A percentile compares a stretch with the other conserved stretches of the same genome.
phyloP scores from a whole-genome alignment of 2,113 vertebrate species.

The Thunnus maccoyii region DNA sequence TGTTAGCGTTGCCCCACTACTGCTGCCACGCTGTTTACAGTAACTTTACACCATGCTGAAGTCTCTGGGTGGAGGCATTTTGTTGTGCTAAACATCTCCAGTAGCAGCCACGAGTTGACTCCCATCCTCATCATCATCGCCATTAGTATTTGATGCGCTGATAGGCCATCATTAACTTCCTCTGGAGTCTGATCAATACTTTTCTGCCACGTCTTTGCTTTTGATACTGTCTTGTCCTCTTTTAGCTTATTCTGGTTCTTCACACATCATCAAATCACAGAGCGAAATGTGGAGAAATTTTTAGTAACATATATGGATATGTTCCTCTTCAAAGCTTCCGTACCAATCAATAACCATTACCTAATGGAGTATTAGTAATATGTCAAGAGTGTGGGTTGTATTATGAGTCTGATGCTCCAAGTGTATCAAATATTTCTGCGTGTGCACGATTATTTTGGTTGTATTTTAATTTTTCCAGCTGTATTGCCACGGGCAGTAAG shows the following conservation, averaged over 20 bases:
- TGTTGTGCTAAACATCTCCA: background rate
- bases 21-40: slow-evolving; percentile 38
- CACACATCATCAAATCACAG: background rate
- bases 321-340: background rate
- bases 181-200: slow-evolving; percentile 7
- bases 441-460: background rate
- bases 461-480: slow-evolving; percentile 1
- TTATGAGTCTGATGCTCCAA: background rate
- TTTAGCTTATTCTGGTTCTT: background rate
- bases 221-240: background rate
- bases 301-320: no score
- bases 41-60: background rate
- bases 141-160: background rate
- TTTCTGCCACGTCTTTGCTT: background rate
- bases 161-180: background rate
- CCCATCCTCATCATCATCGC: background rate
- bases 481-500: background rate
- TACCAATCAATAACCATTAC: background rate
- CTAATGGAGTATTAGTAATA: background rate
- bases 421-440: background rate
- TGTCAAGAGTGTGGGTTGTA: no score
- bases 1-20: slow-evolving; percentile 31
- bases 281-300: background rate
- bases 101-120: background rate
- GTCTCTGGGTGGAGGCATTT: slow-evolving; percentile 17